Base-by-base conservation (phyloP, 2,113 vertebrate species). In the Tragelaphus scriptus region DNA sequence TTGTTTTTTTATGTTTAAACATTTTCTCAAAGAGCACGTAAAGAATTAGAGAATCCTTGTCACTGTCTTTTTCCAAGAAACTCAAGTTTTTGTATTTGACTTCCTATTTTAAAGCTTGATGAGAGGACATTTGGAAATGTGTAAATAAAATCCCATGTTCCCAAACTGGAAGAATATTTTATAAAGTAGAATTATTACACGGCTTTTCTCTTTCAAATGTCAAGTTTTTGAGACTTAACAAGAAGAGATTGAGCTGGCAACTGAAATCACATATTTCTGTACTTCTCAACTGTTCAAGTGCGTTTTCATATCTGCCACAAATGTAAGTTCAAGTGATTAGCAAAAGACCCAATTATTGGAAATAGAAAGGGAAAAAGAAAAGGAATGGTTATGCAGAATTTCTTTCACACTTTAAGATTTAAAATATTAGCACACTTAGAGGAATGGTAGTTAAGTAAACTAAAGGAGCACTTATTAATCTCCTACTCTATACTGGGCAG, bases 21-120 rank as follows among this genome's bases (percentile, higher is more conserved):
- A 98, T 98, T 98, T 98, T 97, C 97, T 96, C 97, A 98, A 98
- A 98, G 98, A 98, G 85, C 98, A 98, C 97, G 95, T 88, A 81
- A 98, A 98, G 98, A 98, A 98, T 98, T 98, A 98, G 97, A 98
- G 98, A 91, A 97, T 58, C 47, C 91, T 94, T 94, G 92, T 97
- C 97, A 95, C 59, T 96, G 80, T 98, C 95, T 93, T 98, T 98
- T 98, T 97, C 89, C 90, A 97, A 98, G 98, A 92, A 98, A 98
- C 81, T 88, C 80, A 32, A 90, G 94, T 30, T 51, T 47, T 40
- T 77, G 79, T 94, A 92, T 97, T 98, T 98, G 97, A 96, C 91
- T 97, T 97, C 63, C 92, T 96, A 86, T 98, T 98, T 98, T 96
- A 98, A 98, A 98, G 47, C 95, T 98, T 95, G 96, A 97, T 97